Base-by-base conservation (phyloP, 2,113 vertebrate species). In the Tragulus kanchil region DNA sequence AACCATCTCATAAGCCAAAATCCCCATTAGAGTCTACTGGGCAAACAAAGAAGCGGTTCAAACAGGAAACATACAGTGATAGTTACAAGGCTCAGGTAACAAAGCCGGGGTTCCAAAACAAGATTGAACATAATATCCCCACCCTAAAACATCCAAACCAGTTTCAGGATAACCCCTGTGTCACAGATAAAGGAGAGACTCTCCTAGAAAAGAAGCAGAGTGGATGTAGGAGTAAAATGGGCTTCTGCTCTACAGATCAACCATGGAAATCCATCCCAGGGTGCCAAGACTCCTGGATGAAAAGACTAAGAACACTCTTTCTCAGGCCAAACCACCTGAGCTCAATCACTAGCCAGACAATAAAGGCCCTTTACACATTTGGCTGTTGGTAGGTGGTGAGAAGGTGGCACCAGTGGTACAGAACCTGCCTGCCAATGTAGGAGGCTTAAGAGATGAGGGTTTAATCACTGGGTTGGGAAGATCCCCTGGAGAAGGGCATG, bases 331-430 rank as follows among this genome's bases (percentile, higher is more conserved):
- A 62, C 36, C 15, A 4, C 69, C 67, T 58, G 0, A 97, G 61
- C 31, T 92, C 93, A 56, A 88, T 26, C 75, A 95, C 4, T 82
- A 98, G 73, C 96, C 97, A 98, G 50, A 96, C 89, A 67, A 96
- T 0, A 96, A 4, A 85, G 56, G 56, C 10, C 73, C 75, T 69
- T n/a, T 58, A 62, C 73, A 78, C 98, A 98, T 98, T 84, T 65
- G 94, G 81, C 31, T 56, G 42, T 52, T 69, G 11, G 21, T 36
- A 36, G 36, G 36, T 36, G 36, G 36, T 36, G 36, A 36, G 36
- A 36, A 36, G 36, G 36, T 36, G 36, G 36, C 36, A 36, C 36
- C 36, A 36, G 36, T 36, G 36, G 36, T 36, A 36, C 36, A 36
- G 36, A 36, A 36, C 36, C 36, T 36, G 36, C 36, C 36, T 36